These are phyloP conservation scores for Fabriciana adippe DNA, from an alignment of 2,888 invertebrate species.

Conservation along the genomic window DNA sequence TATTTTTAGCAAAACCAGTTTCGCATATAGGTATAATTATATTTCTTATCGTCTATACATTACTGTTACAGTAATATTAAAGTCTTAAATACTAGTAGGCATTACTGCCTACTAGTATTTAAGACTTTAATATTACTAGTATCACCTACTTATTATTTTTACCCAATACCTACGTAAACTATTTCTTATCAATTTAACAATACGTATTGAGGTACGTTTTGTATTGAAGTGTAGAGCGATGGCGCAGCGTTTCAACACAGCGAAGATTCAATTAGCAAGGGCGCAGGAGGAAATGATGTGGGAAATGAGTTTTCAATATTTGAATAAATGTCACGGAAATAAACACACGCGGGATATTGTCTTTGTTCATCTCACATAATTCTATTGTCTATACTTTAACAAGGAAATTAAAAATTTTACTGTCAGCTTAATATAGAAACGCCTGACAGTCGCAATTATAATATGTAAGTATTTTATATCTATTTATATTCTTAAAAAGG, in stretches of 20 bases:
- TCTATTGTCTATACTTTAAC: conserved; percentile 38
- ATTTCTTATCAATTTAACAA: no score
- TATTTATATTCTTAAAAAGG: no score
- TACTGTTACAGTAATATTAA: no score
- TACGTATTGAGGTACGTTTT: neutral
- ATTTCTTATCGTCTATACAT: no score
- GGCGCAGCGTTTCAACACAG: conserved; percentile 29
- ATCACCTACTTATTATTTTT: no score
- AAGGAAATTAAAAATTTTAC: conserved; percentile 46
- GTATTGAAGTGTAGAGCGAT: conserved; percentile 11
- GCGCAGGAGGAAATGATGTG: conserved; percentile 63
- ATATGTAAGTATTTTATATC: neutral
- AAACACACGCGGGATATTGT: conserved; percentile 77
- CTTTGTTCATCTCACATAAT: conserved; percentile 56
- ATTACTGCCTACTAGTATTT: no score
- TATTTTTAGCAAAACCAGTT: no score
- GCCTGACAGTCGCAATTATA: neutral
- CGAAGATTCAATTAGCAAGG: conserved; percentile 51
- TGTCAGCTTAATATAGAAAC: conserved; percentile 34
- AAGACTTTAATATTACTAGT: no score
- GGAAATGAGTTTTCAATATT: conserved; percentile 78
- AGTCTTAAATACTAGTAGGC: no score
- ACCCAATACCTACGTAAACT: no score
- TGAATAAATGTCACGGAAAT: conserved; percentile 75
- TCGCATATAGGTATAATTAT: no score